Evolutionary conservation across 1,140 invertebrate genomes (phyloP), one percentile per base, ranked within the genome.

Genomic region (Drosophila nannoptera): DNA sequence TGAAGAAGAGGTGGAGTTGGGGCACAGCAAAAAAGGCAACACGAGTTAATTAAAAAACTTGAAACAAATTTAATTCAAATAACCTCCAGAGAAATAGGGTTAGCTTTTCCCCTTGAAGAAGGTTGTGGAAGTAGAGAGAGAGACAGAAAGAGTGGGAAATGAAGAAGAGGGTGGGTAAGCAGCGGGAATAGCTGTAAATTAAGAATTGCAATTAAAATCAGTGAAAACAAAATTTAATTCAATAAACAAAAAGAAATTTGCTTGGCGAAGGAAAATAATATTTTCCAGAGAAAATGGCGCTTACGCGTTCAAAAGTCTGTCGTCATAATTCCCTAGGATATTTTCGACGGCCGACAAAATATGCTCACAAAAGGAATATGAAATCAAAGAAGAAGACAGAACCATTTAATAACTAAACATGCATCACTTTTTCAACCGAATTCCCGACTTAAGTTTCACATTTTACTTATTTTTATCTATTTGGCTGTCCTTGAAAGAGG

Each of bases 1-100:
- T 42, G 36, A 61, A 36, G 38, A n/a, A 42, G 32, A 16, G 31
- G 33, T 31, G 7, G 16, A 33, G 22, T 22, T 22, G 22, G 60
- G 56, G 38, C 9, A 5, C 11, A 46, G 60, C 40, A 58, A 11
- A 40, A 38, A 33, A 49, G 42, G 66, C 59, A 68, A 78, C 71
- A 78, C 67, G 69, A 80, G 76, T 83, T 83, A 83, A 84, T 83
- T 84, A 83, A 83, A 83, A 83, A 84, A 83, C 73, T 83, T 83
- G 74, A 52, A 38, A 62, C 52, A 56, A 50, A 58, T 65, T 73
- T 58, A 55, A 43, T 43, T 29, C 36, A 38, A 53, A 60, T 38
- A 65, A 38, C 70, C 70, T 48, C 12, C 33, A 69, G 59, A 49
- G 40, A 43, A 42, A 69, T 55, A 33, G 46, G 53, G 68, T 70